Base-by-base conservation (phyloP, 1,140 invertebrate species). In the Zaprionus tsacasi region DNA sequence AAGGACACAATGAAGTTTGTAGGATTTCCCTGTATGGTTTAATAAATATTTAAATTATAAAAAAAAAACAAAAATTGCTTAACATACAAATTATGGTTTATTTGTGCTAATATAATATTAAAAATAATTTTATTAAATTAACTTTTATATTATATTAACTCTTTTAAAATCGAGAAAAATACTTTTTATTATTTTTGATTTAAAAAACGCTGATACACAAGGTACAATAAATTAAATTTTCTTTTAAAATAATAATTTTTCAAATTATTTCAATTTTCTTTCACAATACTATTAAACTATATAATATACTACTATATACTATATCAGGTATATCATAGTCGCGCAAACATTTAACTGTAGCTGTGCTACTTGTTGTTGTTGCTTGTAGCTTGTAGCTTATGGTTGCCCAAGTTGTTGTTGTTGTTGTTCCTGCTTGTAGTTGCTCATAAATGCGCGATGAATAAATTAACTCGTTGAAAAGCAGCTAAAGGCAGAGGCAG, bases 121-220 rank as follows among this genome's bases (percentile, higher is more conserved):
- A 91, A 93, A 93, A 94, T 94, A 94, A 88, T 94, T 93, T 87
- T 94, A 63, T 60, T 36, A 94, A 92, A 94, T 89, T 94, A 94
- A 94, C 73, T 76, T 72, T 69, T 30, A 66, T 94, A 94, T 94
- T 93, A 92, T 93, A 94, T 93, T 94, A 93, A 93, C 93, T 94
- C 94, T 88, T 93, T 92, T 94, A 93, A 94, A 93, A 95, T 95
- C 93, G 93, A 95, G 93, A 95, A 95, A 95, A 94, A 92, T 92
- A 93, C n/a, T 90, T 21, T 21, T 36, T 77, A 85, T 83, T 93
- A 93, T 85, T 92, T 81, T 85, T 91, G 92, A 92, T 87, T 95
- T 93, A 94, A 94, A n/a, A 93, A 93, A 94, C 93, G 93, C 94
- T 95, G 93, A 95, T 94, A 95, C 94, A 94, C 94, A 95, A 95